Evolutionary conservation across 2,797 vertebrate species (phyloP), one percentile per base, ranked within the genome.

Genomic region (Rallus crepitans): DNA sequence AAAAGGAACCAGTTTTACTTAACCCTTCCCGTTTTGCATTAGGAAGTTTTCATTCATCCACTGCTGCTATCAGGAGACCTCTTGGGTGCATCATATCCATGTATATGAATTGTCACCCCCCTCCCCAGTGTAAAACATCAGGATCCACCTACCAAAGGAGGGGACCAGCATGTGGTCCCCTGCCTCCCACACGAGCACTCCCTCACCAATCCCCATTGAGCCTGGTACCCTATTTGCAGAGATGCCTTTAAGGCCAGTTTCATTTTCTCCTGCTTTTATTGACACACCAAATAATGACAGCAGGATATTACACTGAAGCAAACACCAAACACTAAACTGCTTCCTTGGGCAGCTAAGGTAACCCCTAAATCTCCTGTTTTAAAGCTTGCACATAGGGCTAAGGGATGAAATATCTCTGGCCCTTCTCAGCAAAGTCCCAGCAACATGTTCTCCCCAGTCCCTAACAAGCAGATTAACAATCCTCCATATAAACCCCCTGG

Each of bases 1-100:
- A 87, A 87, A 87, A 76, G 59, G 63, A 95, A 81, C 39, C 69
- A 86, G 70, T 71, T 76, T 48, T 17, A 59, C 23, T 95, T 76
- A 93, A 86, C 87, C 61, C 95, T 95, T 96, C 85, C 85, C 0
- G 0, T 71, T 91, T 91, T 59, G 55, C 68, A 33, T 7, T 31
- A 42, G 59, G 31, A 30, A 61, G 53, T 23, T 86, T 60, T 65
- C 8, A 25, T 50, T 90, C 93, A 79, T 60, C 55, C 42, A 77
- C 2, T 75, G 77, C 71, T 81, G 65, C 45, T 33, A 2, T 2
- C 42, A 50, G 21, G 24, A 92, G 50, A 73, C 48, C 45, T 89
- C 60, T 59, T 61, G 81, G 40, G 17, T 7, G 61, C 42, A 45
- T 35, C 31, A 6, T 1, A 7, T 13, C 42, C 30, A 28, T 25